These are phyloP conservation scores for Meriones unguiculatus DNA, from an alignment of 2,113 vertebrate genomes.

Conservation along the genomic window DNA sequence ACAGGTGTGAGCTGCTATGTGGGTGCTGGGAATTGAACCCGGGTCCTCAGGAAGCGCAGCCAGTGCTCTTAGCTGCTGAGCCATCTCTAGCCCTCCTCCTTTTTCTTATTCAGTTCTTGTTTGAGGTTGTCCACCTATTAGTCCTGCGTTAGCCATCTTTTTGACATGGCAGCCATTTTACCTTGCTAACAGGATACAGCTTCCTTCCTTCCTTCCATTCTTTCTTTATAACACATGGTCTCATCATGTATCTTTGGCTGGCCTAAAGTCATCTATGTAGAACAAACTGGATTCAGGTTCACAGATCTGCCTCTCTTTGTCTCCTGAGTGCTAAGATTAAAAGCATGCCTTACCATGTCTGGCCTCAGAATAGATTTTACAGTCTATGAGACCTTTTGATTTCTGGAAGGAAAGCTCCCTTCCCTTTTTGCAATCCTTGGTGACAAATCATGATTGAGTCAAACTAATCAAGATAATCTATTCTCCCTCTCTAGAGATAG, in stretches of 20 bases:
- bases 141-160: background rate
- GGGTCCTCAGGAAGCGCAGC: too few relatives aligned
- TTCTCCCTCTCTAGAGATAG: background rate
- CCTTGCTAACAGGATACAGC: background rate
- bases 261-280: background rate
- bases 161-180: background rate
- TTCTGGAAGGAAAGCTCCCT: background rate
- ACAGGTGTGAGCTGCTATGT: too few relatives aligned
- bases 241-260: background rate
- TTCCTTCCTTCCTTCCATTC: background rate
- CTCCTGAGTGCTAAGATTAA: background rate
- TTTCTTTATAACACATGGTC: background rate
- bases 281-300: background rate
- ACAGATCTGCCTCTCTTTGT: background rate
- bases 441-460: background rate
- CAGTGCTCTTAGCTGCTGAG: too few relatives aligned
- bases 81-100: background rate
- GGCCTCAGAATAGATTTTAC: background rate
- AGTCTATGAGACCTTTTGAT: background rate
- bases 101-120: background rate
- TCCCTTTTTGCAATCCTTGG: background rate
- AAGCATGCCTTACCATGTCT: background rate
- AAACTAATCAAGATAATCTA: slow-evolving; percentile 13
- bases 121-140: background rate
- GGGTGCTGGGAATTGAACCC: too few relatives aligned